A percentile compares a stretch with the other conserved stretches of the same genome.
phyloP scores from a whole-genome alignment of 2,113 vertebrate genomes.

The Salminus brasiliensis region DNA sequence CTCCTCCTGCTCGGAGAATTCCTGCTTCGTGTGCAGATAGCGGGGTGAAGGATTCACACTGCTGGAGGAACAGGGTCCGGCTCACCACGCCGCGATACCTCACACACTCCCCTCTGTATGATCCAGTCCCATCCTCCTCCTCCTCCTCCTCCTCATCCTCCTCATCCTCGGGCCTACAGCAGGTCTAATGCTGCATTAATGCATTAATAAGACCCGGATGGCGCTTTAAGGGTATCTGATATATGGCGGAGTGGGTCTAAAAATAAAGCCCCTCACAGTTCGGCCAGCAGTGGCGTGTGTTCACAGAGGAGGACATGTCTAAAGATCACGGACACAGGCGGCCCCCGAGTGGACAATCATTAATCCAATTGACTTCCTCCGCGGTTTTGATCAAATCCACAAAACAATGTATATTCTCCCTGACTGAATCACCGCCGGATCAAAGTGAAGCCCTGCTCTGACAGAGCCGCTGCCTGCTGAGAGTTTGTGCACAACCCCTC shows the following conservation, averaged over 20 bases:
- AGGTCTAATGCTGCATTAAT: too few species aligned
- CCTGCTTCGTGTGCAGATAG: slow-evolving; percentile 49
- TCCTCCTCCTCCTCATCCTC: too few species aligned
- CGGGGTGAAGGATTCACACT: slow-evolving; percentile 61
- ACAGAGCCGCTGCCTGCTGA: slow-evolving; percentile 47
- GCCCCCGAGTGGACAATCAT: slow-evolving; percentile 47
- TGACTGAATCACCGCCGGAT: slow-evolving; percentile 71
- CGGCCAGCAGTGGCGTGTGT: too few species aligned
- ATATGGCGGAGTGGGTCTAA: too few species aligned
- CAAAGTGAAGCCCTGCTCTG: slow-evolving; percentile 64
- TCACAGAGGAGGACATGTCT: slow-evolving; percentile 48
- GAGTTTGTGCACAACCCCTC: slow-evolving; percentile 59
- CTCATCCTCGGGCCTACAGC: too few species aligned
- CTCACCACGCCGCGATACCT: too few species aligned
- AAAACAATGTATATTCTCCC: slow-evolving; percentile 68
- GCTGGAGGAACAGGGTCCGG: slow-evolving; percentile 20
- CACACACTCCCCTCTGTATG: neutral
- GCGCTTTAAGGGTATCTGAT: too few species aligned
- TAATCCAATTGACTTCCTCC: slow-evolving; percentile 74
- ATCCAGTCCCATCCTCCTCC: too few species aligned
- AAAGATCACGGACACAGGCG: neutral
- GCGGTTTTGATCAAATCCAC: slow-evolving; percentile 68
- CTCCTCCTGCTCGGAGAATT: neutral
- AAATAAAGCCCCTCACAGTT: too few species aligned
- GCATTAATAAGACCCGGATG: too few species aligned